A percentile compares a stretch with the other conserved stretches of the same genome.
Conservation (phyloP, 2,797 vertebrate genomes). For the Muscicapa striata region DNA sequence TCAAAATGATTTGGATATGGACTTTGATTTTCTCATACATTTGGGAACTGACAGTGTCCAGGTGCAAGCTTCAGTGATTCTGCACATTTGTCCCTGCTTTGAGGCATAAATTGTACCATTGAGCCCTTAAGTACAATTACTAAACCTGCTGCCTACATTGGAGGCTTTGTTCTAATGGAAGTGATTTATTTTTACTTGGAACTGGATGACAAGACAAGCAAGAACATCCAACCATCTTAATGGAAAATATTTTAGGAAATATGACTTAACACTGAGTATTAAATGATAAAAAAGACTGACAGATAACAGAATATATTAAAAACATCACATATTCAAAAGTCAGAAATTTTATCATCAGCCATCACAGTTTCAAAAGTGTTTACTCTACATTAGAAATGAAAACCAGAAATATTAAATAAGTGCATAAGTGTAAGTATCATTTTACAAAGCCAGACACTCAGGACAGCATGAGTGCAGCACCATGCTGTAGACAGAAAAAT, state of each 20-base stretch:
- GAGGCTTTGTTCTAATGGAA: background rate
- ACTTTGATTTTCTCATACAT: background rate
- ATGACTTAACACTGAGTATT: background rate
- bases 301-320: background rate
- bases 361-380: background rate
- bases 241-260: background rate
- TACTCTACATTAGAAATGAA: background rate
- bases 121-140: background rate
- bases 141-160: background rate
- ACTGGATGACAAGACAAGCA: background rate
- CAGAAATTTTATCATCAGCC: background rate
- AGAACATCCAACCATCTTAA: background rate
- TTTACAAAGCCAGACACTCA: background rate
- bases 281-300: background rate
- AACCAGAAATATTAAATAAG: background rate
- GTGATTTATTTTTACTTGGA: background rate
- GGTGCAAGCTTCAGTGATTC: background rate
- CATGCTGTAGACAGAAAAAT: background rate
- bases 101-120: background rate
- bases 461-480: background rate
- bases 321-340: background rate
- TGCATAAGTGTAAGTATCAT: background rate
- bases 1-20: background rate
- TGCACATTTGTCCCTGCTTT: background rate
- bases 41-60: background rate